Percentiles rank a stretch among this genome's conserved stretches.
Conservation (phyloP, 2,888 invertebrate genomes). For the Nemurella pictetii region DNA sequence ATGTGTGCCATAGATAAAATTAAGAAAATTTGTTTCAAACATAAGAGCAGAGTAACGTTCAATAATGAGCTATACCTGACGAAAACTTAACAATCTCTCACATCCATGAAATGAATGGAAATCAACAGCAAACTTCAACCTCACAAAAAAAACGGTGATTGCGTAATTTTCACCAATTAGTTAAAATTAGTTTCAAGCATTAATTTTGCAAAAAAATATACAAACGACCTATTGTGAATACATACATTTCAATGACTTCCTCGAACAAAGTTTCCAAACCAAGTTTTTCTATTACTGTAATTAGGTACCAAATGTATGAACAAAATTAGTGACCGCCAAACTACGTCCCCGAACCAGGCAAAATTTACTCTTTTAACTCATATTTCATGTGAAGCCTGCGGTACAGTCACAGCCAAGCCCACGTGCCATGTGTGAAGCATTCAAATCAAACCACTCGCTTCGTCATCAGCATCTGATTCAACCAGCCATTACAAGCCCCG, state of each 20-base stretch:
- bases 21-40: background rate
- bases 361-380: too few species aligned
- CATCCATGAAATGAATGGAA: background rate
- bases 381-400: too few species aligned
- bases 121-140: too few species aligned
- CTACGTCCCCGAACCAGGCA: too few species aligned
- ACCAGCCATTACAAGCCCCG: background rate
- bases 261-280: background rate
- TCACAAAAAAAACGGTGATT: background rate
- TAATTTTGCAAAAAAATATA: background rate
- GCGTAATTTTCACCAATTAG: background rate
- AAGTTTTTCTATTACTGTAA: too few species aligned
- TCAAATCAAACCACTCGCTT: too few species aligned
- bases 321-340: too few species aligned
- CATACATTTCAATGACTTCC: background rate
- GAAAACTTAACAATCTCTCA: background rate
- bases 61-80: background rate
- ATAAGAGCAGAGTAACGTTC: background rate
- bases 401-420: too few species aligned
- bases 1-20: too few species aligned
- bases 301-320: too few species aligned
- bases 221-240: background rate
- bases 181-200: background rate
- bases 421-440: too few species aligned
- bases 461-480: too few species aligned